These are phyloP conservation scores for Microctonus brassicae DNA, from an alignment of 2,888 invertebrate species.

Conservation along the genomic window DNA sequence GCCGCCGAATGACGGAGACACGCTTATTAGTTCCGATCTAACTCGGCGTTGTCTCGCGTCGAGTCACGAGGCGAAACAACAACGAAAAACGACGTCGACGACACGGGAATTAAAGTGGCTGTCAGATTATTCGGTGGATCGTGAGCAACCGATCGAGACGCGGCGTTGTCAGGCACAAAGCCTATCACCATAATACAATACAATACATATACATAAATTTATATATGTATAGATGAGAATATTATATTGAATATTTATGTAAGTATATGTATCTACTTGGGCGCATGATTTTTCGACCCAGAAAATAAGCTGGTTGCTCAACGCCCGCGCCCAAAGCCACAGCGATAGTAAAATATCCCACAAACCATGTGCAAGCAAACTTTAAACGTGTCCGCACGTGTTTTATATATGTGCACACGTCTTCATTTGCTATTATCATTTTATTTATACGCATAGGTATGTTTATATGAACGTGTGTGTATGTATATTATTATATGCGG, in stretches of 20 bases:
- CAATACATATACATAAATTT: background rate
- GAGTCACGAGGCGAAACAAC: slow-evolving; percentile 17
- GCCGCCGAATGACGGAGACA: slow-evolving; percentile 25
- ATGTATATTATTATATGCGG: background rate
- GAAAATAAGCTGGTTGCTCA: slow-evolving; percentile 22
- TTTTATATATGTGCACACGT: background rate
- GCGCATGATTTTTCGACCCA: slow-evolving; percentile 27
- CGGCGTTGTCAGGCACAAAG: slow-evolving; percentile 13
- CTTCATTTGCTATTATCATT: background rate
- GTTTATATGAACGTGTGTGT: background rate
- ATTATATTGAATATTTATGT: background rate
- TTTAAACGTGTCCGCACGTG: slow-evolving; percentile 2
- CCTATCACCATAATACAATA: background rate
- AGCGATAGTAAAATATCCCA: background rate
- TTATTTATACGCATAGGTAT: background rate
- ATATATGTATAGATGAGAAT: background rate
- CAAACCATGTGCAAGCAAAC: background rate
- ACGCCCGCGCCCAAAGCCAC: slow-evolving; percentile 13
- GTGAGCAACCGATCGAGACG: slow-evolving; percentile 23
- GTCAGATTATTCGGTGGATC: slow-evolving; percentile 30
- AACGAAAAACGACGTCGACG: background rate
- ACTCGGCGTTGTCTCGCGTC: slow-evolving; percentile 19
- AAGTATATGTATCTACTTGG: background rate
- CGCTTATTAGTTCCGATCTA: slow-evolving; percentile 29
- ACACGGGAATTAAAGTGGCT: slow-evolving; percentile 18